These are phyloP conservation scores for Diploptera punctata DNA, from an alignment of 2,888 invertebrate species.

Conservation along the genomic window DNA sequence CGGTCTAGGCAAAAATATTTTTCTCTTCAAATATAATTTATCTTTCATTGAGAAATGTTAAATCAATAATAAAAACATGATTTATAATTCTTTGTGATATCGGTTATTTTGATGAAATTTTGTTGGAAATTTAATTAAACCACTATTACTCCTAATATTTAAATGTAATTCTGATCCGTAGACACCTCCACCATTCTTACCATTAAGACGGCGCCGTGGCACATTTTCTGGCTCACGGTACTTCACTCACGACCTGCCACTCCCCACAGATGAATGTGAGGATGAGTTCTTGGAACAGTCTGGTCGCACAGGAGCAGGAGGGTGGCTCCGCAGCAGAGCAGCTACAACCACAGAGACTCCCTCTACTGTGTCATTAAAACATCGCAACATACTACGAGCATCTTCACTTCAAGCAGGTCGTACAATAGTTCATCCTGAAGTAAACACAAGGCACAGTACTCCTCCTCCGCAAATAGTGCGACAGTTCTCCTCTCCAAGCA, in stretches of 20 bases:
- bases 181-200: constrained; percentile 53
- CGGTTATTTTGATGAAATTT: too few species aligned
- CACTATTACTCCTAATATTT: too few species aligned
- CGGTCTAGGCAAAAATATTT: too few species aligned
- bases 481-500: constrained; percentile 60
- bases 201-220: constrained; percentile 58
- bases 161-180: constrained; percentile 36
- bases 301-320: constrained; percentile 3
- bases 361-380: constrained; percentile 48
- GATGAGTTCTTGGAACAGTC: constrained; percentile 54
- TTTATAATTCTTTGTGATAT: too few species aligned
- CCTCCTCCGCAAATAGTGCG: constrained; percentile 54
- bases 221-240: constrained; percentile 62
- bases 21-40: too few species aligned
- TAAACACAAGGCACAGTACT: not conserved
- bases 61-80: too few species aligned
- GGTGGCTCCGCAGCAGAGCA: constrained; percentile 45
- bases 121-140: too few species aligned
- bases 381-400: constrained; percentile 48
- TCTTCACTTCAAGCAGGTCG: constrained; percentile 52
- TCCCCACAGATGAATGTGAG: constrained; percentile 65
- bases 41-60: too few species aligned
- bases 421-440: not conserved
- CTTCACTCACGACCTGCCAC: constrained; percentile 66
- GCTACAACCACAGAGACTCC: constrained; percentile 45